phyloP scores from a whole-genome alignment of 2,797 vertebrate species.

The Scyliorhinus canicula region DNA sequence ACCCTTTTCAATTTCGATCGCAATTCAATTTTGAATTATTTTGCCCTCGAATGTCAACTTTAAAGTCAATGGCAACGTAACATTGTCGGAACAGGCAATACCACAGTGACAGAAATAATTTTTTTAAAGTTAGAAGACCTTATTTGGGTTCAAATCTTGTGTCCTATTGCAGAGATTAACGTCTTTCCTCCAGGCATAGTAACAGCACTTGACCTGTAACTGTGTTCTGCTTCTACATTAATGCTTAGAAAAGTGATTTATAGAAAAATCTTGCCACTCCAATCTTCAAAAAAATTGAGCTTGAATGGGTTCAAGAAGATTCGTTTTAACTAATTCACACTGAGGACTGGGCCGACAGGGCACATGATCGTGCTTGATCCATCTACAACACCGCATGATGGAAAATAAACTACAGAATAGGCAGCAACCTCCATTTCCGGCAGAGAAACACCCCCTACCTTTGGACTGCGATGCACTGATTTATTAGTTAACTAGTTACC shows the following conservation, averaged over 20 bases:
- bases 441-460: background rate
- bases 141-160: background rate
- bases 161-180: background rate
- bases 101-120: too few species aligned
- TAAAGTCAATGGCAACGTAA: background rate
- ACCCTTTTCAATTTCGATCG: too few species aligned
- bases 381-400: background rate
- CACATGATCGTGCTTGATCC: background rate
- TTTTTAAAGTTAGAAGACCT: background rate
- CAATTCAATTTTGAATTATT: too few species aligned
- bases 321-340: background rate
- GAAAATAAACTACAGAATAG: background rate
- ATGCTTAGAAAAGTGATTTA: background rate
- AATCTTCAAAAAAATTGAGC: background rate
- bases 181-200: background rate
- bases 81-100: background rate
- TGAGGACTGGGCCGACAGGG: background rate
- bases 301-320: background rate
- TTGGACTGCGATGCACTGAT: conserved; percentile 24
- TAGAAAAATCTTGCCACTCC: background rate
- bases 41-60: background rate
- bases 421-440: background rate
- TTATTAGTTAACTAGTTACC: conserved; percentile 27
- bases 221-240: background rate
- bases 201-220: too few species aligned